These are phyloP conservation scores for Malurus leucopterus DNA, from an alignment of 2,797 vertebrate genomes.

Conservation along the genomic window DNA sequence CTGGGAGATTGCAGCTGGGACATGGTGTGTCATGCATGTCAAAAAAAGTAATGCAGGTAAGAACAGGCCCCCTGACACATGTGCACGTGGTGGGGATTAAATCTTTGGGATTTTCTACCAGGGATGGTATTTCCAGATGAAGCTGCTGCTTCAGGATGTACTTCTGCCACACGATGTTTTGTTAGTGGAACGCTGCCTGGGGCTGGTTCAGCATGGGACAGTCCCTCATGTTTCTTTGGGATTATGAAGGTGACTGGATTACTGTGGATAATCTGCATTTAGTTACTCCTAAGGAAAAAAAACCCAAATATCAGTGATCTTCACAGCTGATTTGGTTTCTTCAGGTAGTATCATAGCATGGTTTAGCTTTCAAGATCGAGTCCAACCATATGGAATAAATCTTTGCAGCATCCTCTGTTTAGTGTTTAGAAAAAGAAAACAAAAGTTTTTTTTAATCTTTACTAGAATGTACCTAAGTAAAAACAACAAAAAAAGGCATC, in stretches of 20 bases:
- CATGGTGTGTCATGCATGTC: no score
- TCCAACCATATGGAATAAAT: not conserved
- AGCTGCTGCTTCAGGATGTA: not conserved
- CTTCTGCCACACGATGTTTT: not conserved
- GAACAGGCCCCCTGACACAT: rapidly evolving
- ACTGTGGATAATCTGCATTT: not conserved
- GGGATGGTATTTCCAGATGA: not conserved
- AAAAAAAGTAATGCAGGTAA: not conserved
- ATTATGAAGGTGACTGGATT: not conserved
- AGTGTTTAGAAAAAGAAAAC: not conserved
- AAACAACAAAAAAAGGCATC: not conserved
- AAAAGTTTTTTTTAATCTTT: not conserved
- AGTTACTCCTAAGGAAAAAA: not conserved
- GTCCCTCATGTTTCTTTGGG: no score
- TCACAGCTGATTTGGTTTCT: not conserved
- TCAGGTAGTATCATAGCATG: not conserved
- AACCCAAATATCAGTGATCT: not conserved
- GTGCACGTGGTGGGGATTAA: not conserved
- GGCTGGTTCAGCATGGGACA: rapidly evolving
- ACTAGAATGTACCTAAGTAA: conserved; percentile 7
- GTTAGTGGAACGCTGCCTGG: rapidly evolving
- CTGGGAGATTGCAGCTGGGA: not conserved
- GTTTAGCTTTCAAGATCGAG: not conserved
- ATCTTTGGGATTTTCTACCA: not conserved
- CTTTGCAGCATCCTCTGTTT: not conserved